Evolutionary conservation across 2,113 vertebrate genomes (phyloP), one percentile per base, ranked within the genome.

Genomic region (Junco hyemalis): DNA sequence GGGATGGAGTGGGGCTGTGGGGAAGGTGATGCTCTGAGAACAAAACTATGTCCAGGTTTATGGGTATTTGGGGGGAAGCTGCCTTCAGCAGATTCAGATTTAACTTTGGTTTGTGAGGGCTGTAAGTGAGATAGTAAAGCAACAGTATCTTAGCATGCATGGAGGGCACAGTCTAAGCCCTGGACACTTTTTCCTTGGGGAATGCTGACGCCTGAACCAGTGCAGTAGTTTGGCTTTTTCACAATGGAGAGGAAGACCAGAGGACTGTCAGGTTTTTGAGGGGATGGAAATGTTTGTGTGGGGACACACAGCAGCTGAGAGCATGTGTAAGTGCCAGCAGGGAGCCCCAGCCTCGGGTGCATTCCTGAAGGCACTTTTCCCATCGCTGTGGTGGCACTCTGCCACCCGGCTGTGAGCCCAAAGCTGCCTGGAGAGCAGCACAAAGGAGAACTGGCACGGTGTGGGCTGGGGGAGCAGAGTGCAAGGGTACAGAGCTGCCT

Each of bases 381-480:
- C 0, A 0, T 84, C 57, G 9, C 60, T 72, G 23, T 20, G 60
- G 63, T 40, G 59, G 66, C 45, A 36, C 38, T 60, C 35, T 40
- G 83, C 59, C 59, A 38, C 57, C 40, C 0, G 1, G 66, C 63
- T 44, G 50, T 11, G 71, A 90, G 33, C 45, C 38, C 12, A 11
- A 22, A 61, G 54, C 72, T 53, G 90, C 54, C 72, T 14, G 54
- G 19, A 88, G 45, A 50, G 50, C 57, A 68, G 47, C 36, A 72
- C 11, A 48, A 56, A 47, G 66, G 50, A 22, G n/a, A 80, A 7
- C 12, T 23, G 72, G 36, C 31, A 15, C 7, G 0, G 24, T 0
- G 2, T 29, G 65, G 26, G 25, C 45, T 53, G 10, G 0, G 9
- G 25, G 20, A n/a, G 36, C 2, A 0, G 20, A 14, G 17, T 73